Evolutionary conservation across 2,797 vertebrate genomes (phyloP), one percentile per base, ranked within the genome.

Genomic region (Menidia menidia): DNA sequence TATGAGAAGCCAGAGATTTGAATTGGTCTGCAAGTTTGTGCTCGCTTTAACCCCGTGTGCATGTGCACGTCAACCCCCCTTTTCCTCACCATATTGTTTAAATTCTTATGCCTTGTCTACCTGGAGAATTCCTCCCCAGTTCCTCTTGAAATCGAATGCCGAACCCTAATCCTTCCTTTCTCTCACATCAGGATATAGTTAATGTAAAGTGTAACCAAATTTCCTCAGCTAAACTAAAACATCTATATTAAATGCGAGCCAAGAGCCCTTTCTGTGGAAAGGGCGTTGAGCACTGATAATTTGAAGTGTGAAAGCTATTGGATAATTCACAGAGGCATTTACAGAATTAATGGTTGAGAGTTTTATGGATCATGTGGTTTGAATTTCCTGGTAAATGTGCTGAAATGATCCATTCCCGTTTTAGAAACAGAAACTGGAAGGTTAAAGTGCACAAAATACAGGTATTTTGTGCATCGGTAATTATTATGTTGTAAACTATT

Each of bases 131-230:
- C 72, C 78, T 91, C 69, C 79, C 73, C 65, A 64, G 87, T 76
- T 86, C 58, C 86, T 87, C 75, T 84, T 94, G 93, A 94, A 94
- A 94, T 89, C 57, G 71, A 93, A 91, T 61, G 79, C 92, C 68
- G 16, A 77, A 77, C 87, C 75, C 72, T 91, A 93, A 94, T 92
- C 90, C 89, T 89, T 82, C 88, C 81, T 78, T 78, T 84, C 62
- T 41, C 85, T 84, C 87, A 93, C 94, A 93, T 93, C 87, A 82
- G 92, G 92, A 87, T 84, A 68, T 80, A 90, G 88, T 94, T 93
- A 94, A 91, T 94, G 89, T 90, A 89, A 93, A 93, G 84, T 92
- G 89, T 93, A 93, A 94, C 88, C 85, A 91, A 94, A 94, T 94
- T 94, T 94, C 92, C 93, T 91, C 71, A 67, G 87, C 90, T 92